These are phyloP conservation scores for Pangasianodon hypophthalmus DNA, from an alignment of 2,113 vertebrate genomes.

Conservation along the genomic window DNA sequence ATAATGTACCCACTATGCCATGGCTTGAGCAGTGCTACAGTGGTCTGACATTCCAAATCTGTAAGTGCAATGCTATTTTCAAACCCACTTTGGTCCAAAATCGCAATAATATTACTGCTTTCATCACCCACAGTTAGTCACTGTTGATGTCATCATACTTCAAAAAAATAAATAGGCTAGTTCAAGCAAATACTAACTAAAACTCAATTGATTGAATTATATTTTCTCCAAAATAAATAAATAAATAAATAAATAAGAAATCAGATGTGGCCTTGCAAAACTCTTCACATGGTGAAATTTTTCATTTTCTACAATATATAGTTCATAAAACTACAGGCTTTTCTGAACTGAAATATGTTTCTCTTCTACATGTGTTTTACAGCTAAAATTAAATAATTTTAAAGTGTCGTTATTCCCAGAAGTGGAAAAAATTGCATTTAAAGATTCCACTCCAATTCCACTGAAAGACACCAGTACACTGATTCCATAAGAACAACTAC, in stretches of 20 bases:
- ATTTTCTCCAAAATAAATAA: not conserved
- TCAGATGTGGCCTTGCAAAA: not conserved
- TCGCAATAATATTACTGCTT: not conserved
- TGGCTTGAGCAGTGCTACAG: not conserved
- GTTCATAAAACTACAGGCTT: not conserved
- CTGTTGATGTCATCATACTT: not conserved
- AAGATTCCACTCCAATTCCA: not conserved
- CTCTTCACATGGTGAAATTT: not conserved
- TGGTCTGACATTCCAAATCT: not conserved
- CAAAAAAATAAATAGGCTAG: not conserved
- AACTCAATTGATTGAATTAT: not conserved
- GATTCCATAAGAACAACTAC: not conserved
- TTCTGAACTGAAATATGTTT: not conserved
- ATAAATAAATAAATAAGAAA: not conserved
- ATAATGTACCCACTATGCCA: conserved; percentile 7
- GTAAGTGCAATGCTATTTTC: not conserved
- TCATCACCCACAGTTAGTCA: not conserved
- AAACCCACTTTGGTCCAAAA: not conserved
- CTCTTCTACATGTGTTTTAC: not conserved
- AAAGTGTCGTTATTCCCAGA: not conserved
- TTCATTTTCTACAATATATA: not conserved
- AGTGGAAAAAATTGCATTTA: not conserved
- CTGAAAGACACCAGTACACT: not conserved
- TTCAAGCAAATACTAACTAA: not conserved
- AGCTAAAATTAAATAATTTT: not conserved